Conservation (phyloP, 2,888 invertebrate species). For the Orchesella flavescens region DNA sequence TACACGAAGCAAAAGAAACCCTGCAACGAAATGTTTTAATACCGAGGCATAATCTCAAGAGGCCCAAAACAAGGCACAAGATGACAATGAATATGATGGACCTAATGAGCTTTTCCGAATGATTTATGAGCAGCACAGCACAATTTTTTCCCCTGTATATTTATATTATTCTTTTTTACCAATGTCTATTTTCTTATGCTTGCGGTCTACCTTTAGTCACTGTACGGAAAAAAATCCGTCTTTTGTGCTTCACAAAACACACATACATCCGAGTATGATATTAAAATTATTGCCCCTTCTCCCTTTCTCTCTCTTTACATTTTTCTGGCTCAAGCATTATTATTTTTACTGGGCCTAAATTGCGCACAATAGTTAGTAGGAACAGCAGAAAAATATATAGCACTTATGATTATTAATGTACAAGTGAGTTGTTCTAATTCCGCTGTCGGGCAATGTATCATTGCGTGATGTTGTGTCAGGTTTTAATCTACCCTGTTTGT, state of each 20-base stretch:
- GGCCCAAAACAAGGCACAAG: slow-evolving; percentile 62
- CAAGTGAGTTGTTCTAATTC: no score
- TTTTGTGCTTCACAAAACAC: no score
- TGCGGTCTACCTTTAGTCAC: neutral
- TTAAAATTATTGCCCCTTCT: neutral
- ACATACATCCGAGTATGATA: no score
- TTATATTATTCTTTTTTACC: slow-evolving; percentile 16
- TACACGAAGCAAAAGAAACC: slow-evolving; percentile 47
- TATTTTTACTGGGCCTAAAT: no score
- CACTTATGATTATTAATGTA: no score
- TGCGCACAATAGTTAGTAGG: no score
- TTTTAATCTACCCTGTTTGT: no score
- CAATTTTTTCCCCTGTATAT: slow-evolving; percentile 19
- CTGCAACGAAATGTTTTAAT: slow-evolving; percentile 53
- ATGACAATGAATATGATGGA: slow-evolving; percentile 65
- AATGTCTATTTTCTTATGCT: neutral
- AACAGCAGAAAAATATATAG: no score
- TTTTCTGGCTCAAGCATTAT: neutral
- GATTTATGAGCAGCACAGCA: slow-evolving; percentile 58
- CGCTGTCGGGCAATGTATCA: no score
- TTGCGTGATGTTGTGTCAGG: no score
- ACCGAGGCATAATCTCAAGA: slow-evolving; percentile 57
- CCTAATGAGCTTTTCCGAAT: slow-evolving; percentile 65
- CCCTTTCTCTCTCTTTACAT: neutral
- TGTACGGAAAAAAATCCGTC: neutral